These are phyloP conservation scores for Uromys caudimaculatus DNA, from an alignment of 2,797 vertebrate species.

Conservation along the genomic window DNA sequence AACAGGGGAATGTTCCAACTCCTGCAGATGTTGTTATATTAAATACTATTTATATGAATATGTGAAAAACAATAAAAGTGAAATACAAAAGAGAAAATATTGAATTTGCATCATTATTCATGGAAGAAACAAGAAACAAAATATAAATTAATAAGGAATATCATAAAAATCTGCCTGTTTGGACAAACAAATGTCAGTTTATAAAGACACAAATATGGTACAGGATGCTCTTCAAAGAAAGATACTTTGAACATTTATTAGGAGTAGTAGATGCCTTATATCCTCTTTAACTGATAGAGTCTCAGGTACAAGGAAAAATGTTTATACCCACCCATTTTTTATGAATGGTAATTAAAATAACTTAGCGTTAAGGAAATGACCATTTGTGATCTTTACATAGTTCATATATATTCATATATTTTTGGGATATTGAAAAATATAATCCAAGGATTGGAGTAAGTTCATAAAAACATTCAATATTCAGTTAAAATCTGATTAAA, in stretches of 20 bases:
- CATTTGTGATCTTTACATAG: background rate
- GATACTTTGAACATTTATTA: background rate
- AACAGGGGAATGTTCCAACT: background rate
- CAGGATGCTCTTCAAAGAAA: background rate
- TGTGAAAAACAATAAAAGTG: background rate
- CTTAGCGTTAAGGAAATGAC: background rate
- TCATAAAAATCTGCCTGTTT: background rate
- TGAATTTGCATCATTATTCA: background rate
- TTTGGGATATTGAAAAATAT: constrained; percentile 51
- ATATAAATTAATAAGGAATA: background rate
- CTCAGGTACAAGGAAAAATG: background rate
- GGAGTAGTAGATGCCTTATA: background rate
- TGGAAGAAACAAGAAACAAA: constrained; percentile 13
- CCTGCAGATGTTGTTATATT: constrained; percentile 1
- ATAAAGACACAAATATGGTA: background rate
- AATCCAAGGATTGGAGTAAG: background rate
- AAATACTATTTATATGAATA: background rate
- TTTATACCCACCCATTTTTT: background rate
- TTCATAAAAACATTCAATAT: constrained; percentile 49
- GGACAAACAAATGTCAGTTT: background rate
- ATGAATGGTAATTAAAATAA: constrained; percentile 20
- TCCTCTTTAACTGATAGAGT: background rate
- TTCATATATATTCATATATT: constrained; percentile 12
- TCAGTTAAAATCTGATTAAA: constrained; percentile 36
- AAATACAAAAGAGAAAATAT: constrained; percentile 13